These are phyloP conservation scores for Liparis tanakae DNA, from an alignment of 2,797 vertebrate species.

Conservation along the genomic window DNA sequence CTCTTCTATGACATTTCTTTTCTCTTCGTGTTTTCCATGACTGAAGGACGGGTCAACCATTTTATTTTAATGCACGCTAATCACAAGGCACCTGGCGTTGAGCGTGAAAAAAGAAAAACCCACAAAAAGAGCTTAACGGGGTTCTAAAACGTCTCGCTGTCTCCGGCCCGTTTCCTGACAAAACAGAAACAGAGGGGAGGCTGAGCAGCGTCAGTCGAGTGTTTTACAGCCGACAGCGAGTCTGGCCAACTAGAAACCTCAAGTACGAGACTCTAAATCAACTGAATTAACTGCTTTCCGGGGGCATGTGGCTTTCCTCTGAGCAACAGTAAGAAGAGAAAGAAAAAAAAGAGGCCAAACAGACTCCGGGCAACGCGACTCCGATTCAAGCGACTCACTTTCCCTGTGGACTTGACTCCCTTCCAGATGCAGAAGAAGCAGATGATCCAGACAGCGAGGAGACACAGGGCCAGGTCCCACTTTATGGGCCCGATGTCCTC, in stretches of 20 bases:
- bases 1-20: too few species aligned
- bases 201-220: slow-evolving; percentile 43
- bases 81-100: not conserved
- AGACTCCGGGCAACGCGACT: slow-evolving; percentile 53
- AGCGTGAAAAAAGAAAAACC: slow-evolving; percentile 12
- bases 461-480: slow-evolving; percentile 97
- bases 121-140: slow-evolving; percentile 17
- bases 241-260: slow-evolving; percentile 68
- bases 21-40: too few species aligned
- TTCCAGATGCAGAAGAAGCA: slow-evolving; percentile 99
- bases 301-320: slow-evolving; percentile 47
- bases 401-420: slow-evolving; percentile 98
- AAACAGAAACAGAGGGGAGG: slow-evolving; percentile 38
- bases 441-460: slow-evolving; percentile 94
- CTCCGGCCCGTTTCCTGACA: slow-evolving; percentile 46
- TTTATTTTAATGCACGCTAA: slow-evolving; percentile 5
- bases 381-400: slow-evolving; percentile 77
- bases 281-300: slow-evolving; percentile 57
- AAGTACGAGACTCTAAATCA: slow-evolving; percentile 58
- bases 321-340: slow-evolving; percentile 26
- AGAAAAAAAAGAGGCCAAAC: slow-evolving; percentile 40
- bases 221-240: slow-evolving; percentile 61
- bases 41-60: too few species aligned
- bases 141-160: slow-evolving; percentile 44
- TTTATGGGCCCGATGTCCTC: slow-evolving; percentile 90